phyloP scores from a whole-genome alignment of 2,113 vertebrate genomes.

The Plestiodon gilberti region DNA sequence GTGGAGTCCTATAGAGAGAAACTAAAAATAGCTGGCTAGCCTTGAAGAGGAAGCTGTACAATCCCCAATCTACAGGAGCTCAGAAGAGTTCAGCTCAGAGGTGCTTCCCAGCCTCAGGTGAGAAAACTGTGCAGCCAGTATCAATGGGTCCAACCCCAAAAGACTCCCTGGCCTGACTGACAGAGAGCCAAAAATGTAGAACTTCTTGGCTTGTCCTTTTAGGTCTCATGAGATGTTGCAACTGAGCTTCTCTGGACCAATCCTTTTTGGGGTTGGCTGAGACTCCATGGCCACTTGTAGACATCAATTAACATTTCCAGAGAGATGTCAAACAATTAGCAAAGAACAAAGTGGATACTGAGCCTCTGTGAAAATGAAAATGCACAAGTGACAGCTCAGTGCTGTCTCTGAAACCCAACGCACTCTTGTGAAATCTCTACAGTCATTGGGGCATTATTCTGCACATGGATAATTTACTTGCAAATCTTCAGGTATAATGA shows the following conservation, averaged over 20 bases:
- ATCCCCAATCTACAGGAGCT: not conserved
- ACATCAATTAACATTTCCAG: not conserved
- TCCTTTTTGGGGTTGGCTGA: not conserved
- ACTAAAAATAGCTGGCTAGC: not conserved
- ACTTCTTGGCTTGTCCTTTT: too few species aligned
- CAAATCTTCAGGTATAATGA: conserved; percentile 12
- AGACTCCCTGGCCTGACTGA: not conserved
- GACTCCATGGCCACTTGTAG: not conserved
- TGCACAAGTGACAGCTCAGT: not conserved
- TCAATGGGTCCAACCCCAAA: too few species aligned
- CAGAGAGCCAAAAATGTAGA: too few species aligned
- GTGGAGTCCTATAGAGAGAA: not conserved
- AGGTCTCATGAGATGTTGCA: too few species aligned
- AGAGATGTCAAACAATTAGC: not conserved
- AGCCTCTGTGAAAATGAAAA: conserved; percentile 1
- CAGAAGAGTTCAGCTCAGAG: not conserved
- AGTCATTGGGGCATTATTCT: not conserved
- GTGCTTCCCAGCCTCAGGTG: too few species aligned
- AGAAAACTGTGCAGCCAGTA: too few species aligned
- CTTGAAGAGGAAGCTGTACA: not conserved
- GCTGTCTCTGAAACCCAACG: not conserved
- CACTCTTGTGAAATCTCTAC: not conserved
- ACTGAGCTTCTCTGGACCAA: too few species aligned
- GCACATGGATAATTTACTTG: conserved; percentile 9
- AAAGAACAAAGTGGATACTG: not conserved